Evolutionary conservation across 2,113 vertebrate genomes (phyloP), one percentile per base, ranked within the genome.

Genomic region (Charadrius vociferus): DNA sequence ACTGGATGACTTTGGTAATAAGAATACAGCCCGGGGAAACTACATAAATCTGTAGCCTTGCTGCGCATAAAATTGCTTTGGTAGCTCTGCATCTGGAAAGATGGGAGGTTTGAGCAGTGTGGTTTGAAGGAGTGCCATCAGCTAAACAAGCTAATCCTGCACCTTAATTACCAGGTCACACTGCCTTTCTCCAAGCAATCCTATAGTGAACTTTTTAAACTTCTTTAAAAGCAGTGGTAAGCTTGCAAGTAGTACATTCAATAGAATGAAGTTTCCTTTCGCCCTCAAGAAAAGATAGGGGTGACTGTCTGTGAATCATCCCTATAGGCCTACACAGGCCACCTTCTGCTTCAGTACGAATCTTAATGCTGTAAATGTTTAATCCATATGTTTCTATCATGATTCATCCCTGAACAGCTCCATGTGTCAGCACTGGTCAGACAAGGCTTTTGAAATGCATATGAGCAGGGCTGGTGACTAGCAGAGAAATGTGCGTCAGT

Each of bases 321-420:
- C 53, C 50, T 77, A 22, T 39, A 47, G 89, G 73, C 58, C 78
- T 86, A 92, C 94, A 91, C 29, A 77, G 70, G 89, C 81, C 91
- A 95, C 87, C 81, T 91, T 94, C 84, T 95, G 91, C 74, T 93
- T 94, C 84, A 65, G 53, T 39, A 83, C 65, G 78, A 83, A 83
- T 86, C 55, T 77, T 94, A 96, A 90, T 83, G 58, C 45, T 66
- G 75, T 86, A 90, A 94, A 80, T 34, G 20, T 94, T 94, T 91
- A 88, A 93, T 85, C 93, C 91, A 94, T 93, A 93, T 96, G 86
- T 50, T 95, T 91, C 43, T 63, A 95, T 82, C 16, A 1, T 91
- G 89, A 97, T 89, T 97, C 86, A 93, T 93, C 62, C 59, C 81
- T 77, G 24, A 97, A 73, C 27, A 91, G 71, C 58, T 94, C 84